Evolutionary conservation across 2,797 vertebrate species (phyloP).

Genomic region (Perodicticus potto): DNA sequence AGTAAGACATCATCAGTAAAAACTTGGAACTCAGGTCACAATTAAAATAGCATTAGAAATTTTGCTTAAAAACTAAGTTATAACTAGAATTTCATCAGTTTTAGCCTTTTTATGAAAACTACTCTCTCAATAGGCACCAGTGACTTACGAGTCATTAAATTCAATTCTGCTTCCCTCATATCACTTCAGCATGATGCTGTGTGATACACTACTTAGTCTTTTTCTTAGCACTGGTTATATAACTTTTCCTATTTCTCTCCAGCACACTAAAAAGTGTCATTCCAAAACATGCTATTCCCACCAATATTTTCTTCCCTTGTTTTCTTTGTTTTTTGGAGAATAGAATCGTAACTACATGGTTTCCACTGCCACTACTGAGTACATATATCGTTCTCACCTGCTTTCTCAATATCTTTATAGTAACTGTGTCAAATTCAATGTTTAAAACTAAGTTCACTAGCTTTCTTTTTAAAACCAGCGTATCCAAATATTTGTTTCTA

Average conservation of each 20-base stretch:
- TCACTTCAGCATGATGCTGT: not conserved
- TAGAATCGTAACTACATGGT: not conserved
- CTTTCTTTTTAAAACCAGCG: not conserved
- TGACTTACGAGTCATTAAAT: not conserved
- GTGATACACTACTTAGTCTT: not conserved
- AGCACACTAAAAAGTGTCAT: not conserved
- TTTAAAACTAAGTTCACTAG: not conserved
- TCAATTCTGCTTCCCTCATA: not conserved
- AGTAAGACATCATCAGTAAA: not conserved
- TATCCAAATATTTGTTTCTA: not conserved
- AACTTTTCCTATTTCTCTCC: not conserved
- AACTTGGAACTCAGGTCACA: constrained; percentile 34
- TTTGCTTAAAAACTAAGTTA: constrained; percentile 15
- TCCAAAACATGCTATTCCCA: not conserved
- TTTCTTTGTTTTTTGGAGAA: not conserved
- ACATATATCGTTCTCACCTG: not conserved
- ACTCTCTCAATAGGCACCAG: not conserved
- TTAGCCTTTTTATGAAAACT: not conserved
- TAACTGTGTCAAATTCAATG: not conserved
- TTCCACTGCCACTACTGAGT: not conserved
- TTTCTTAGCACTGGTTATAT: not conserved
- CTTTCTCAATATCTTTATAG: not conserved
- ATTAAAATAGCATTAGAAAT: constrained; percentile 10
- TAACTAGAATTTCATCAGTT: not conserved
- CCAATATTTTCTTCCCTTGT: not conserved